phyloP scores from a whole-genome alignment of 53 echinoderm and acorn worm species.

The Paelopatides confundens region DNA sequence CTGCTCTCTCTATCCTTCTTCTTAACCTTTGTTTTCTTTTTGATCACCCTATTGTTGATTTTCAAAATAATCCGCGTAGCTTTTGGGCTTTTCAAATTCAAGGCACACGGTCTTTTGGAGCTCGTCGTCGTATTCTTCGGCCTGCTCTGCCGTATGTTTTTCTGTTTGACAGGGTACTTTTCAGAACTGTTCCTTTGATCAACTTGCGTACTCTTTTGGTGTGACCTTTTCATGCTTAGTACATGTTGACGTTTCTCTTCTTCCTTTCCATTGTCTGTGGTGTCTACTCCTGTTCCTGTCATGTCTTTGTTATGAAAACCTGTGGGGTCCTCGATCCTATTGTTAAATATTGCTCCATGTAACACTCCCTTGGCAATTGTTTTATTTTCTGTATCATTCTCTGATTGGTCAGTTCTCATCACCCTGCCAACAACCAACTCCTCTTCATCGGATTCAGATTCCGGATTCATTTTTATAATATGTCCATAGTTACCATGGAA shows the following conservation, averaged over 20 bases:
- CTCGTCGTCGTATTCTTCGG: neutral
- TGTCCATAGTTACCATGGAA: too few species aligned
- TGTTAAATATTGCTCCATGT: neutral
- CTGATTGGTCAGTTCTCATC: neutral
- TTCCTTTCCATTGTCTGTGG: neutral
- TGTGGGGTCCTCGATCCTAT: neutral
- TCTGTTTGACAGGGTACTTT: too few species aligned
- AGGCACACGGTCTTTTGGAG: neutral
- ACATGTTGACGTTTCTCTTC: neutral
- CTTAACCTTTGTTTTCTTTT: neutral
- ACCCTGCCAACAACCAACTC: neutral
- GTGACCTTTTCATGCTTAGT: too few species aligned
- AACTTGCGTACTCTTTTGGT: too few species aligned
- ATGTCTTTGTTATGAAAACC: neutral
- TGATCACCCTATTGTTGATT: neutral
- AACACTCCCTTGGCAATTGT: neutral
- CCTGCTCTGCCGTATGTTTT: too few species aligned
- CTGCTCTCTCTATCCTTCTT: neutral
- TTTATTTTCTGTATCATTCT: neutral
- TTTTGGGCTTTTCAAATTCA: neutral
- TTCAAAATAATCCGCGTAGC: neutral
- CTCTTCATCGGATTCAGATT: neutral
- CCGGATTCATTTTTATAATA: neutral
- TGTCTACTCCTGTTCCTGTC: neutral
- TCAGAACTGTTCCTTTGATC: too few species aligned